Conservation (phyloP, 2,888 invertebrate genomes). For the Copidosoma aretas region DNA sequence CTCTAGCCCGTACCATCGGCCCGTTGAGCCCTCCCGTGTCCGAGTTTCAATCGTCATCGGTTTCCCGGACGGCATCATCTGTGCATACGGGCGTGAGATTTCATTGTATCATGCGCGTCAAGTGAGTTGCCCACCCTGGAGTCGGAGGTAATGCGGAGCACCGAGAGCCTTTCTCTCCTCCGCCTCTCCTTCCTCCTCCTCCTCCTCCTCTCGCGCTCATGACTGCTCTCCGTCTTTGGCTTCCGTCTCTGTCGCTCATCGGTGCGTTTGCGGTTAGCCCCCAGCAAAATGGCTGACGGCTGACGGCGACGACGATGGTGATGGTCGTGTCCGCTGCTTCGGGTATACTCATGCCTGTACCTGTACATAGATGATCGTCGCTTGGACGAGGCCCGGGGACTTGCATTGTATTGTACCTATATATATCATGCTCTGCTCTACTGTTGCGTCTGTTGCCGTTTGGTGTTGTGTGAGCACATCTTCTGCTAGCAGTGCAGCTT, state of each 20-base stretch:
- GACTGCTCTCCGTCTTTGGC: no score
- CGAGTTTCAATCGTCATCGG: slow-evolving; percentile 2
- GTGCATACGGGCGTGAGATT: no score
- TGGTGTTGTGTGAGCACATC: not conserved
- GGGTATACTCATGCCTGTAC: not conserved
- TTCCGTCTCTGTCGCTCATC: no score
- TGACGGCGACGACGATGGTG: slow-evolving; percentile 22
- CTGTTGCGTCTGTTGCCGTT: not conserved
- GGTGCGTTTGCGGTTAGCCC: not conserved
- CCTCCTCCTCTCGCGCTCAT: not conserved
- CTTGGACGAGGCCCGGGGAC: not conserved
- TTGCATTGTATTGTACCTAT: not conserved
- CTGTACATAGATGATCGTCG: not conserved
- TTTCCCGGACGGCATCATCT: no score
- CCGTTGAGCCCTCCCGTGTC: not conserved
- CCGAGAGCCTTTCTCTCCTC: slow-evolving; percentile 3
- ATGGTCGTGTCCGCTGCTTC: not conserved
- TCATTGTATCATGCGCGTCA: not conserved
- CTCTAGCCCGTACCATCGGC: slow-evolving; percentile 7
- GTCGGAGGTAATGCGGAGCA: not conserved
- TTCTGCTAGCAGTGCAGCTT: not conserved
- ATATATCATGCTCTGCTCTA: no score
- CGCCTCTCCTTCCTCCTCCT: not conserved
- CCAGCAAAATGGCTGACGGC: slow-evolving; percentile 35
- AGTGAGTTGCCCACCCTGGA: not conserved